Evolutionary conservation across 2,797 vertebrate species (phyloP).

Genomic region (Channa striata): DNA sequence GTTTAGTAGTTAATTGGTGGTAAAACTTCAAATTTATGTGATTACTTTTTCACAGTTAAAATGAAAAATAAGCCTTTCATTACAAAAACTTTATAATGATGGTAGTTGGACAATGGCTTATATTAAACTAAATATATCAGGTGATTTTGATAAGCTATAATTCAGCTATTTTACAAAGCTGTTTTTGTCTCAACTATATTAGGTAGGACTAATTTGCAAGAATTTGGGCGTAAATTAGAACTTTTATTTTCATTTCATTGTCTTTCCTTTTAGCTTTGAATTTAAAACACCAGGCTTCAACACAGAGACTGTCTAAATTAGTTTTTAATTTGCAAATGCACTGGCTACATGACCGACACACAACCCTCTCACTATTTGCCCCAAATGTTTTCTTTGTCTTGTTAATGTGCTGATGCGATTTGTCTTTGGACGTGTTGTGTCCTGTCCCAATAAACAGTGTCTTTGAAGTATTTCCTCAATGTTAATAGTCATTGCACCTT

Average conservation of each 20-base stretch:
- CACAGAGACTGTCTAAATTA: constrained; percentile 3
- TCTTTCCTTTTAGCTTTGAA: not conserved
- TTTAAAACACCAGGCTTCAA: not conserved
- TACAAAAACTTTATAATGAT: not conserved
- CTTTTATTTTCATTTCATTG: not conserved
- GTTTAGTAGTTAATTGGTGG: not conserved
- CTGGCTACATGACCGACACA: not conserved
- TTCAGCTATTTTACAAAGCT: not conserved
- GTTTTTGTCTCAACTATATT: not conserved
- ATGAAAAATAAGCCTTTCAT: not conserved
- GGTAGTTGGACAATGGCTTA: not conserved
- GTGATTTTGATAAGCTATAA: not conserved
- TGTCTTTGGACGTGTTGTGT: constrained; percentile 50
- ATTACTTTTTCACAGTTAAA: not conserved
- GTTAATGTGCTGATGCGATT: constrained; percentile 47
- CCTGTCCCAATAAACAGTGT: constrained; percentile 71
- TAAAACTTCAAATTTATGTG: not conserved
- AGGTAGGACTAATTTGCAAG: not conserved
- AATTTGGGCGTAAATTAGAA: not conserved
- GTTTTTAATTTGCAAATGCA: not conserved
- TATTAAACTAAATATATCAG: not conserved
- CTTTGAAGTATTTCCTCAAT: constrained; percentile 75
- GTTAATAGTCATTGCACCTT: constrained; percentile 77
- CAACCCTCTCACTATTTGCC: constrained; percentile 39
- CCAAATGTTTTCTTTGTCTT: constrained; percentile 51